Conservation (phyloP, 1,140 invertebrate species). For the Brachionus rotundiformis region DNA sequence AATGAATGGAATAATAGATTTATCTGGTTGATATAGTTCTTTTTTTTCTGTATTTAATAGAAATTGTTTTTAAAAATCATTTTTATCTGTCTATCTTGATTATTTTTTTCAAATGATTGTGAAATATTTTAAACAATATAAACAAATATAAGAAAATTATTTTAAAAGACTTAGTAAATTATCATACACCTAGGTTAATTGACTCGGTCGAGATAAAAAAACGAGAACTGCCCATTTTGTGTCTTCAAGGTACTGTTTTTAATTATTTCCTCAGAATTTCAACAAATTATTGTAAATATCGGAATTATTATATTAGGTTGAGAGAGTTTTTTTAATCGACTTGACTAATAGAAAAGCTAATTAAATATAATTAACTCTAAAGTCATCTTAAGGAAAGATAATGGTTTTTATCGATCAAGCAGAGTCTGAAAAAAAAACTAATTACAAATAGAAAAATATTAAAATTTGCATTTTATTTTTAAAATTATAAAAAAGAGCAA, state of each 20-base stretch:
- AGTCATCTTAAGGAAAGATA: slow-evolving; percentile 22
- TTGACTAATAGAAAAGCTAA: slow-evolving; percentile 19
- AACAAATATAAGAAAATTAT: no score
- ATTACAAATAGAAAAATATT: not conserved
- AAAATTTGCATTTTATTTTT: slow-evolving; percentile 27
- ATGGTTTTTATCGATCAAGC: not conserved
- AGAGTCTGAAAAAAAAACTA: not conserved
- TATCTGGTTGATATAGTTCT: no score
- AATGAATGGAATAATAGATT: no score
- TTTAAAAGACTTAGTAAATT: no score
- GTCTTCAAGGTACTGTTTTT: not conserved
- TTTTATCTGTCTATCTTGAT: no score
- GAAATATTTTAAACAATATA: no score
- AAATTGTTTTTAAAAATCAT: no score
- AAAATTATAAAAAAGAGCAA: slow-evolving; percentile 3
- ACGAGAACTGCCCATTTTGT: not conserved
- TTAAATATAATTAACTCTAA: slow-evolving; percentile 18
- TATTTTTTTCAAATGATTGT: no score
- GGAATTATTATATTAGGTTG: slow-evolving; percentile 12
- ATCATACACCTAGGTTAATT: no score
- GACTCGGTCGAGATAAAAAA: no score
- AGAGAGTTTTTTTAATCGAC: slow-evolving; percentile 7
- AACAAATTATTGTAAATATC: not conserved
- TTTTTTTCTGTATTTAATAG: no score
- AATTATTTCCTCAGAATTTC: not conserved